These are phyloP conservation scores for Galaxias olidus DNA, from an alignment of 2,797 vertebrate genomes.

Conservation along the genomic window DNA sequence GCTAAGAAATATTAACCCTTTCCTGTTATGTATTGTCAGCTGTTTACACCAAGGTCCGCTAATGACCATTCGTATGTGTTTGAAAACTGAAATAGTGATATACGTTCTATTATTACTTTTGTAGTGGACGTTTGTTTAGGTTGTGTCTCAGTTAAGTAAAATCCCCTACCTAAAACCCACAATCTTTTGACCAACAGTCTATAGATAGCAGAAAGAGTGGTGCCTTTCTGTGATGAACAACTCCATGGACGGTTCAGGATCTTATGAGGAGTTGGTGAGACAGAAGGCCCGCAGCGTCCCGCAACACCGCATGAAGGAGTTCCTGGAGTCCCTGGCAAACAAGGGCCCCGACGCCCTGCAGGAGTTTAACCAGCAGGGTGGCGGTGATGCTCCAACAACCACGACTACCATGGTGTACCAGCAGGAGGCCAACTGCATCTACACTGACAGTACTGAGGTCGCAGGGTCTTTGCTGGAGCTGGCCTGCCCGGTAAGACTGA, in stretches of 20 bases:
- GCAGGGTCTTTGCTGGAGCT: constrained; percentile 94
- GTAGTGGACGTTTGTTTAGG: no score
- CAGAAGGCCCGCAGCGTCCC: constrained; percentile 93
- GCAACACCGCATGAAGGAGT: constrained; percentile 98
- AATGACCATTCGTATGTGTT: no score
- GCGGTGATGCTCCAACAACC: constrained; percentile 64
- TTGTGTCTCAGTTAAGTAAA: no score
- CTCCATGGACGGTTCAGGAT: constrained; percentile 92
- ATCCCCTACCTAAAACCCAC: background rate
- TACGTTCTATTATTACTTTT: no score
- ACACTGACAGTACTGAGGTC: constrained; percentile 96
- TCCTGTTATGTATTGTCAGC: constrained; percentile 47
- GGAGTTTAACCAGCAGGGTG: constrained; percentile 86
- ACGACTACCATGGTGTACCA: constrained; percentile 83
- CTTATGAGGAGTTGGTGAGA: constrained; percentile 96
- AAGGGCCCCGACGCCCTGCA: constrained; percentile 93
- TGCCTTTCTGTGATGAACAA: constrained; percentile 85
- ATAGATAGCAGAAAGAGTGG: constrained; percentile 16
- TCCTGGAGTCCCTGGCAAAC: constrained; percentile 91
- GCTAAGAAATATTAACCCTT: constrained; percentile 68
- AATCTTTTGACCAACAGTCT: constrained; percentile 18
- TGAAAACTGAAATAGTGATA: no score
- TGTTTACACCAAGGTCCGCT: no score
- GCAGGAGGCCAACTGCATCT: constrained; percentile 92
- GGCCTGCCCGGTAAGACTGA: constrained; percentile 87